These are phyloP conservation scores for Sprattus sprattus DNA, from an alignment of 2,113 vertebrate genomes.

Conservation along the genomic window DNA sequence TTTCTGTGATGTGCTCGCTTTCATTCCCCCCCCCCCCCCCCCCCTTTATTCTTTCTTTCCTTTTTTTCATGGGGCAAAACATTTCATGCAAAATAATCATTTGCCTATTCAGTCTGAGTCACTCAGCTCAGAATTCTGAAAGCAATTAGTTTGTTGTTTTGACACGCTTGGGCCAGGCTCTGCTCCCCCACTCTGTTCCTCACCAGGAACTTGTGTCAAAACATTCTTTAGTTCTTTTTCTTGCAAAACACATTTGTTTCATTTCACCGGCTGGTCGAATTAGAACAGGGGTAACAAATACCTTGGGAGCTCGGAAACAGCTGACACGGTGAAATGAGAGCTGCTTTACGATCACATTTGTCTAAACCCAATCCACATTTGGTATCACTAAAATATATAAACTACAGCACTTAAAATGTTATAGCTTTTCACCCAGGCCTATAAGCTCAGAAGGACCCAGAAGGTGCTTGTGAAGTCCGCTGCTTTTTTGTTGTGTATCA, in stretches of 20 bases:
- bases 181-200: neutral
- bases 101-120: neutral
- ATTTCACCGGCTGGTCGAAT: neutral
- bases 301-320: neutral
- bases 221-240: neutral
- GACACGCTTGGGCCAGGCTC: neutral
- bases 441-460: neutral
- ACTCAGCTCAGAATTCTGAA: neutral
- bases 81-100: neutral
- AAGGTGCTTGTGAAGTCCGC: neutral
- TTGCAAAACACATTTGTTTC: neutral
- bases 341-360: neutral
- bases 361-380: neutral
- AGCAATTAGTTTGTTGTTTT: slow-evolving; percentile 24
- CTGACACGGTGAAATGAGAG: neutral
- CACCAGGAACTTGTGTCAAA: neutral
- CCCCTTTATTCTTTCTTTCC: neutral
- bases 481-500: neutral
- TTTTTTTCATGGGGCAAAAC: neutral
- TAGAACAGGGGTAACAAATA: neutral
- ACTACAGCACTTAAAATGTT: neutral
- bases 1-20: slow-evolving; percentile 15
- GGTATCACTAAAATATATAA: neutral
- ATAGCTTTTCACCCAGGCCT: neutral
- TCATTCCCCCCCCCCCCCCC: too few species aligned